These are phyloP conservation scores for Lanius collurio DNA, from an alignment of 2,113 vertebrate genomes.

Conservation along the genomic window DNA sequence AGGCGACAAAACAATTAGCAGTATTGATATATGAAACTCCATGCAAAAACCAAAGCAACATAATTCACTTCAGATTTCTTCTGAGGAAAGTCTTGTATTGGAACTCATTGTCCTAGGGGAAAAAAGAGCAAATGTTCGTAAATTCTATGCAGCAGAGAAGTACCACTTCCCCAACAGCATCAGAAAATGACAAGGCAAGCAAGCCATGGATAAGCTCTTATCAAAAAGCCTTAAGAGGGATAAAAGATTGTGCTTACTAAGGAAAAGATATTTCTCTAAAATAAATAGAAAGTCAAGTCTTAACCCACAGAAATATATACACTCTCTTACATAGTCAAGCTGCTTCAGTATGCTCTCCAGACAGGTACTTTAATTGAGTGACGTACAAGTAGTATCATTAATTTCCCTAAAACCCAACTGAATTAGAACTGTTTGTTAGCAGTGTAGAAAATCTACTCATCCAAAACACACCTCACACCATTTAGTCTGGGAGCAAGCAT, in stretches of 20 bases:
- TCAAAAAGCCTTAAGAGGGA: background rate
- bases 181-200: background rate
- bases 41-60: background rate
- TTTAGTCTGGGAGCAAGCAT: background rate
- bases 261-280: background rate
- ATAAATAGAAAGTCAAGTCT: background rate
- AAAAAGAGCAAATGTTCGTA: background rate
- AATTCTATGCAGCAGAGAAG: background rate
- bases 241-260: background rate
- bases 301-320: background rate
- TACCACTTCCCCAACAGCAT: background rate
- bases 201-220: background rate
- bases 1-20: background rate
- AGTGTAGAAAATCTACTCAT: background rate
- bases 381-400: background rate
- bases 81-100: background rate
- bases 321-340: background rate
- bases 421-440: background rate
- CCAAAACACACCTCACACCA: background rate
- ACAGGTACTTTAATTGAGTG: background rate
- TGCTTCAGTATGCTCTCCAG: background rate
- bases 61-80: background rate
- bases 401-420: background rate
- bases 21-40: background rate
- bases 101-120: background rate